Percentiles rank a stretch among this genome's conserved stretches.
Conservation (phyloP, 2,888 invertebrate genomes). For the Lasius fuliginosus region DNA sequence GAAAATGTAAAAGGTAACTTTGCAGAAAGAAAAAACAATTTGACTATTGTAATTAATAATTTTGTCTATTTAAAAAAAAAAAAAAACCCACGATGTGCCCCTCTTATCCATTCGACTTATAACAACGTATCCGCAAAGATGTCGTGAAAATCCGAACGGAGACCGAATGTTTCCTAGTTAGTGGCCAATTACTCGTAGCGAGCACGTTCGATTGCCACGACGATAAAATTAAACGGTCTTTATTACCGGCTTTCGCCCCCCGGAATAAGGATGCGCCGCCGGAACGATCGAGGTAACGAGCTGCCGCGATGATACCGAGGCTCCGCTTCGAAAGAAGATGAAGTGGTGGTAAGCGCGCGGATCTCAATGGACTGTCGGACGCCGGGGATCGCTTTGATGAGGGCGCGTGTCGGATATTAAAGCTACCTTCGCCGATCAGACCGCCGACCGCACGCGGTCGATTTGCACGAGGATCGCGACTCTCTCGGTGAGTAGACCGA, state of each 20-base stretch:
- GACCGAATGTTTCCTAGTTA: constrained; percentile 47
- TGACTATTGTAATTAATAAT: neutral
- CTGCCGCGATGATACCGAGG: constrained; percentile 19
- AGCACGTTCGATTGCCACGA: constrained; percentile 32
- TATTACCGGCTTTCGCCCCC: constrained; percentile 54
- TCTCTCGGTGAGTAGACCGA: neutral
- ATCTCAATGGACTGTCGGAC: constrained; percentile 68
- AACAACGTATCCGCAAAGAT: neutral
- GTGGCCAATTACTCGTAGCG: constrained; percentile 64
- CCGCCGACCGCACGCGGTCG: constrained; percentile 59
- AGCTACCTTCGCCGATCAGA: constrained; percentile 58
- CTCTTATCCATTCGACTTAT: neutral
- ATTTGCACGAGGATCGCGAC: constrained; percentile 55
- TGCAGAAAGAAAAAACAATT: too few species aligned
- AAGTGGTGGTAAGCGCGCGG: constrained; percentile 75
- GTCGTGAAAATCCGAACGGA: constrained; percentile 22
- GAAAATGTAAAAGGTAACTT: neutral
- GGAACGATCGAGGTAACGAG: constrained; percentile 52
- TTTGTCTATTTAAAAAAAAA: neutral
- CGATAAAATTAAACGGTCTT: constrained; percentile 69
- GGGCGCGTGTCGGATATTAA: constrained; percentile 76
- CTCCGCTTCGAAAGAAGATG: constrained; percentile 67
- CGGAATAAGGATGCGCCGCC: constrained; percentile 54
- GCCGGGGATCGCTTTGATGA: constrained; percentile 75
- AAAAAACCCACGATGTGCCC: neutral